These are phyloP conservation scores for Petrocephalus sullivani DNA, from an alignment of 2,797 vertebrate species.

Conservation along the genomic window DNA sequence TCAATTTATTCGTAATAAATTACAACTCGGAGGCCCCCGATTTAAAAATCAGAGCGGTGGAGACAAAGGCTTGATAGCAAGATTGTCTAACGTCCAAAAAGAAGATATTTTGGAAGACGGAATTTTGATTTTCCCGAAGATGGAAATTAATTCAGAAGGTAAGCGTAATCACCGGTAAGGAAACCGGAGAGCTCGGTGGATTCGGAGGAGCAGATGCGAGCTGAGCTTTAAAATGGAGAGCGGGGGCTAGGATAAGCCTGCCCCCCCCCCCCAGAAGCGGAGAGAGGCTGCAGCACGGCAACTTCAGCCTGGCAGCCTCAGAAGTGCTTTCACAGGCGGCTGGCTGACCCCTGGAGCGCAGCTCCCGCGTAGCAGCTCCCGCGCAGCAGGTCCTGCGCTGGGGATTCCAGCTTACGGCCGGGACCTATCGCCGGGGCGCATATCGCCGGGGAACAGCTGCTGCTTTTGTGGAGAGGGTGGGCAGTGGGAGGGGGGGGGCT, in stretches of 20 bases:
- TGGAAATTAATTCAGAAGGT: background rate
- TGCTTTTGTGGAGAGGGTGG: constrained; percentile 41
- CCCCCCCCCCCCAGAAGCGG: background rate
- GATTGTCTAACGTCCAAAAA: background rate
- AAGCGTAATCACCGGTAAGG: background rate
- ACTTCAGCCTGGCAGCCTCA: background rate
- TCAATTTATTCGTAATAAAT: background rate
- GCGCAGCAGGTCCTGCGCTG: background rate
- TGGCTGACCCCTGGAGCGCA: constrained; percentile 24
- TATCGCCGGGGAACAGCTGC: constrained; percentile 47
- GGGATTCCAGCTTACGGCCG: background rate
- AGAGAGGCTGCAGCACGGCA: background rate
- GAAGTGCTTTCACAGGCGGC: constrained; percentile 26
- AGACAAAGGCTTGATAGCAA: background rate
- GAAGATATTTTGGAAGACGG: background rate
- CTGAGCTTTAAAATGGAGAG: background rate
- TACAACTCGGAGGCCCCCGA: background rate
- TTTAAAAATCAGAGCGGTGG: background rate
- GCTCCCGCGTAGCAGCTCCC: background rate
- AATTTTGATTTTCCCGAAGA: background rate
- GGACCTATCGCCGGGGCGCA: background rate
- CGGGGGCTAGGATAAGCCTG: background rate
- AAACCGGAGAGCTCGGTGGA: background rate
- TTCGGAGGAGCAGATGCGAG: background rate
- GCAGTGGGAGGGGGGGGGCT: constrained; percentile 26